Evolutionary conservation across 2,888 invertebrate species (phyloP), one percentile per base, ranked within the genome.

Genomic region (Drosophila tripunctata): DNA sequence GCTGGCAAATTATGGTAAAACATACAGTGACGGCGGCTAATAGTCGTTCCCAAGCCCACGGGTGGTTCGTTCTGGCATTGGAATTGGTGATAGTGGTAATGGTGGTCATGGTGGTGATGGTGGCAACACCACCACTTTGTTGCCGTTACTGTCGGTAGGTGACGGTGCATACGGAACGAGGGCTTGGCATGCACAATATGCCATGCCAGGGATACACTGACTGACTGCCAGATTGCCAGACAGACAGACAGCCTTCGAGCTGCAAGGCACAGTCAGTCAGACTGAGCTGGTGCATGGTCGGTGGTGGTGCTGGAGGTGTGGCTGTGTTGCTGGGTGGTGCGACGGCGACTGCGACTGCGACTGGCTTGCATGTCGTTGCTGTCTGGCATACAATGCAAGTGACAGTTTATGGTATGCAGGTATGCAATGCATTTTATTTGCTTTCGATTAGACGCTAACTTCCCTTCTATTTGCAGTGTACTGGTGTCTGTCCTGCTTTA

Each of bases 371-470:
- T 72, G 68, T 52, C 60, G 40, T 36, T 58, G 41, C 51, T 14
- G 68, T 69, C 47, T 62, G 67, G 45, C 36, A 45, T 30, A 67
- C 71, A 71, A 68, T 81, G 75, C 70, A 75, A 84, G 85, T 84
- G 84, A 81, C 81, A 84, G 83, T 86, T 86, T 86, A 80, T 86
- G 74, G 83, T 63, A 84, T 86, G 81, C 80, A 79, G 83, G 81
- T 85, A 70, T 78, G 86, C 80, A 74, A 80, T 81, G 84, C 83
- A 86, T 76, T 81, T 81, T 83, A 81, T 86, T 86, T 81, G 80
- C 86, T 83, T 83, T 86, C 81, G 80, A 86, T 86, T 85, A 86
- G 83, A 66, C 80, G 48, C 17, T 45, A 55, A 56, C 35, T 24
- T 31, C 35, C 55, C 57, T 47, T 15, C 10, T 17, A 27, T 21